Conservation (phyloP, 2,888 invertebrate species). For the Nasonia oneida region DNA sequence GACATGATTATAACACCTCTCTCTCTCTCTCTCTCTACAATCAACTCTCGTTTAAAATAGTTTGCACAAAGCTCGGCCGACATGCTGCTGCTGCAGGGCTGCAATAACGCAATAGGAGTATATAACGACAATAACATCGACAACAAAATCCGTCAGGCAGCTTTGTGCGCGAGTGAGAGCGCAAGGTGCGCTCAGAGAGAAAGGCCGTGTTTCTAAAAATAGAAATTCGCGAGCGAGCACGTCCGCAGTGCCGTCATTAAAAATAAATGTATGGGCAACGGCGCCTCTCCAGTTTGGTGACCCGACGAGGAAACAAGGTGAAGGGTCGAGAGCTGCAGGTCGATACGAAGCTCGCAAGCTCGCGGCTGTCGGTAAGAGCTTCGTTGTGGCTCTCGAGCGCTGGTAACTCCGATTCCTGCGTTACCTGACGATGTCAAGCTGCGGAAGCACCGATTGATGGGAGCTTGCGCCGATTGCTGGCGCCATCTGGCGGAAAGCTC, state of each 20-base stretch:
- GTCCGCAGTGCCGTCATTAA: slow-evolving; percentile 54
- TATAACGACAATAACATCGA: neutral
- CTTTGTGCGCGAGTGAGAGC: neutral
- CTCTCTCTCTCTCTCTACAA: no score
- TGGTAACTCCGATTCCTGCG: neutral
- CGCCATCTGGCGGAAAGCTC: slow-evolving; percentile 31
- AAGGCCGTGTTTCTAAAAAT: slow-evolving; percentile 39
- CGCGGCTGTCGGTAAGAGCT: slow-evolving; percentile 21
- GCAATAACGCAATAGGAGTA: neutral
- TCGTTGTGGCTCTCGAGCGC: neutral
- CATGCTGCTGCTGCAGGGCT: neutral
- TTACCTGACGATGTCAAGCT: neutral
- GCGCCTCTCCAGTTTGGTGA: slow-evolving; percentile 47
- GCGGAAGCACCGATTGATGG: no score
- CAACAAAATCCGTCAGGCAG: neutral
- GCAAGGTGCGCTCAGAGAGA: neutral
- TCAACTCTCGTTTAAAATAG: no score
- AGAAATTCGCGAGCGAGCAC: slow-evolving; percentile 40
- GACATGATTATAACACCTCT: neutral
- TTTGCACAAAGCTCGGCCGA: neutral
- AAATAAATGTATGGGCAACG: slow-evolving; percentile 45
- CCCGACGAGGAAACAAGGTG: slow-evolving; percentile 48
- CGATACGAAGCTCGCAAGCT: slow-evolving; percentile 65
- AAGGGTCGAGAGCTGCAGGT: slow-evolving; percentile 68
- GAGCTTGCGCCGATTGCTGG: neutral